Base-by-base conservation (phyloP, 2,113 vertebrate genomes). In the Chitala chitala region DNA sequence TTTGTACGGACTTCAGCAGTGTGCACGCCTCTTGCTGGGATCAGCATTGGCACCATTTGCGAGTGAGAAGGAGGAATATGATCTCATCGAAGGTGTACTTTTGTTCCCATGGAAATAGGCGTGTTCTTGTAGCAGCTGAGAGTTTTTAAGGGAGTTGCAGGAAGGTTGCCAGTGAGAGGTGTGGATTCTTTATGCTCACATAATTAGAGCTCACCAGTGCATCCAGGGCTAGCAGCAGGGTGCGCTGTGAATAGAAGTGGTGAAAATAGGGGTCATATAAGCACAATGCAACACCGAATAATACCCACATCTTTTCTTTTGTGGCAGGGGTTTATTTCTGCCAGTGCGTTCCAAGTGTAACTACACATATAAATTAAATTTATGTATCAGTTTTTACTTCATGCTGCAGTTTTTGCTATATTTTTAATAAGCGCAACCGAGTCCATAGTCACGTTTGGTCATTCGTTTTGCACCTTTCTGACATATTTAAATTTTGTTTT, bases 41-140 rank as follows among this genome's bases (percentile, higher is more conserved):
- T 89, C 86, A 88, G 89, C 82, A 88, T 95, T 95, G 93, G 91
- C 94, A 91, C 94, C 91, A 91, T 93, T 94, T 93, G 89, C 85
- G 86, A 86, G 93, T 93, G 92, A 90, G 90, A 91, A 86, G 86
- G 89, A 86, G 88, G 86, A 90, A 89, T 89, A 85, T 88, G 90
- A 92, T 95, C 92, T 95, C 90, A 92, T 86, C 91, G 89, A 89
- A 90, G 89, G 87, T 90, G 80, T 91, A 87, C 91, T 90, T 89
- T 78, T 93, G 92, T 89, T 92, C 92, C 87, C 83, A 90, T 82
- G 91, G 88, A 89, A 92, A 92, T 91, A 88, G 89, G 88, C 90
- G 90, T 86, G 86, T 87, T 89, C 87, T 91, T 13, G 44, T 24
- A 82, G 75, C 84, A 87, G 78, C 83, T 87, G 86, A 90, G 89